Evolutionary conservation across 1,140 invertebrate genomes (phyloP).

Genomic region (Thaumatotibia leucotreta): DNA sequence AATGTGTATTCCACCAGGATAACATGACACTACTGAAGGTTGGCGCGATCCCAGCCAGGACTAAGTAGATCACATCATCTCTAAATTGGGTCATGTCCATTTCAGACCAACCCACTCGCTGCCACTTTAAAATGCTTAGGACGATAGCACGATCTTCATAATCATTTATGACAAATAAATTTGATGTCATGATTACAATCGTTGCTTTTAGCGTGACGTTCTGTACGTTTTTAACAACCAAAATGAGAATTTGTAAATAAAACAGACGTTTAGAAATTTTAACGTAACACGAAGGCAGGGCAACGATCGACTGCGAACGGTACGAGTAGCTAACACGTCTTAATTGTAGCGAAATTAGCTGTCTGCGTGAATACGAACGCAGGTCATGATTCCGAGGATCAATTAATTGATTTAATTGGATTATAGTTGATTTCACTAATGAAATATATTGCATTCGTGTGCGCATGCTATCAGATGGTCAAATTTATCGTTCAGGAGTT

Average conservation of each 20-base stretch:
- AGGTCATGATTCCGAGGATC: neutral
- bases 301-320: neutral
- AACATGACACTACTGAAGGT: slow-evolving; percentile 19
- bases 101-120: neutral
- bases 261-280: no score
- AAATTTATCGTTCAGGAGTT: no score
- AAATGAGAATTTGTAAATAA: no score
- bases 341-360: neutral
- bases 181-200: neutral
- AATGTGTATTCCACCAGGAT: slow-evolving; percentile 3
- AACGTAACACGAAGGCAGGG: neutral
- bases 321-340: neutral
- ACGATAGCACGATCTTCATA: neutral
- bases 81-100: slow-evolving; percentile 15
- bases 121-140: neutral
- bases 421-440: neutral
- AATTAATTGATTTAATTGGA: neutral
- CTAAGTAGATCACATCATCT: slow-evolving; percentile 15
- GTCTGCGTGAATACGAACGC: neutral
- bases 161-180: neutral
- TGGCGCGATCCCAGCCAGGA: slow-evolving; percentile 16
- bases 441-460: no score
- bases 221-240: no score
- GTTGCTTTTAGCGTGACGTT: no score
- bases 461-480: no score